phyloP scores from a whole-genome alignment of 2,113 vertebrate genomes.

The Tetrax tetrax region DNA sequence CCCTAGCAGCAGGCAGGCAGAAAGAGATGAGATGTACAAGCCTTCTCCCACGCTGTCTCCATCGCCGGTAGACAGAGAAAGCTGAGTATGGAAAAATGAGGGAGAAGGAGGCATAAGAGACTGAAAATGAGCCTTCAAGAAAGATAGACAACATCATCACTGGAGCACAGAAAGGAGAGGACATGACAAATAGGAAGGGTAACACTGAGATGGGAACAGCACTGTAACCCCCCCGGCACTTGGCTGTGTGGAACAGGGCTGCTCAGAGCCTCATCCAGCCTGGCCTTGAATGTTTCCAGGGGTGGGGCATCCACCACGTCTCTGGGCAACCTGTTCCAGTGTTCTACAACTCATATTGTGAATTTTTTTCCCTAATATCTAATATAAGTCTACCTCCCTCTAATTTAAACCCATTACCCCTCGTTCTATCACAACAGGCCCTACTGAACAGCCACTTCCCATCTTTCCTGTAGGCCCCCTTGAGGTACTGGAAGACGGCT shows the following conservation, averaged over 20 bases:
- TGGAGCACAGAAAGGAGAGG: not conserved
- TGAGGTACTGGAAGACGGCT: too few species aligned
- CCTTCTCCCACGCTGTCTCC: not conserved
- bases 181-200: not conserved
- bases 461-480: too few species aligned
- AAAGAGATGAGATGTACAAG: not conserved
- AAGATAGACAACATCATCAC: accelerated
- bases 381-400: too few species aligned
- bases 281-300: too few species aligned
- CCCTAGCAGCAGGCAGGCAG: not conserved
- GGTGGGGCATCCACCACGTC: too few species aligned
- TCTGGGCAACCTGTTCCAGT: not conserved
- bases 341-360: too few species aligned
- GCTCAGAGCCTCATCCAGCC: not conserved
- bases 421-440: too few species aligned
- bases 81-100: not conserved
- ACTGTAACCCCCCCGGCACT: not conserved
- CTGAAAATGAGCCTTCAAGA: not conserved
- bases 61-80: not conserved
- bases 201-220: not conserved
- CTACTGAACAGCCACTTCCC: too few species aligned
- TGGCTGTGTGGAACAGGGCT: not conserved
- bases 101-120: not conserved
- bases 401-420: too few species aligned
- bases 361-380: too few species aligned